These are phyloP conservation scores for Hemaris fuciformis DNA, from an alignment of 2,888 invertebrate species.

Conservation along the genomic window DNA sequence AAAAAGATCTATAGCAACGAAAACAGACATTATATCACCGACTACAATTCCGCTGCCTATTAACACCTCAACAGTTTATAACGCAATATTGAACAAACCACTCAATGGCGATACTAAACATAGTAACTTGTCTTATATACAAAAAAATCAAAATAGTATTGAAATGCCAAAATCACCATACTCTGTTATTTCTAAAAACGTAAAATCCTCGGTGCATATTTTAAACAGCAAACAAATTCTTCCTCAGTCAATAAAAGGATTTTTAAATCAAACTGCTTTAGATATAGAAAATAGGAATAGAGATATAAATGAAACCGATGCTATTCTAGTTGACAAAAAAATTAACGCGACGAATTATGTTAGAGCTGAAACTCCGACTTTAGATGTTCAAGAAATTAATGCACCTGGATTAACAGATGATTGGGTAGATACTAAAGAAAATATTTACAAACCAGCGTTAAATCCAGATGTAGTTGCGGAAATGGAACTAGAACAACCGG, in stretches of 20 bases:
- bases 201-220: slow-evolving; percentile 49
- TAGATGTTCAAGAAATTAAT: slow-evolving; percentile 54
- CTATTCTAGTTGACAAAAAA: slow-evolving; percentile 56
- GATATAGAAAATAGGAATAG: slow-evolving; percentile 54
- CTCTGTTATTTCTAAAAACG: slow-evolving; percentile 53
- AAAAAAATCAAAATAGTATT: slow-evolving; percentile 18
- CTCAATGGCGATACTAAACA: slow-evolving; percentile 7
- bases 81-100: slow-evolving; percentile 58
- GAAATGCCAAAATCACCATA: slow-evolving; percentile 43
- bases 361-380: slow-evolving; percentile 41
- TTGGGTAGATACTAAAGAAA: slow-evolving; percentile 60
- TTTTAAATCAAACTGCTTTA: slow-evolving; percentile 68
- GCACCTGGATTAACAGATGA: slow-evolving; percentile 60
- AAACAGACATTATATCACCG: slow-evolving; percentile 26
- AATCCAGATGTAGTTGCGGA: slow-evolving; percentile 65
- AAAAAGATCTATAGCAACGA: slow-evolving; percentile 50
- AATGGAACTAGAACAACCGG: slow-evolving; percentile 67
- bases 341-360: slow-evolving; percentile 56
- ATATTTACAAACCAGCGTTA: slow-evolving; percentile 46
- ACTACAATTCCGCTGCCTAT: slow-evolving; percentile 27
- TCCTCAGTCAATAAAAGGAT: slow-evolving; percentile 46
- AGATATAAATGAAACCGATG: slow-evolving; percentile 48
- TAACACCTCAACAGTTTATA: slow-evolving; percentile 44
- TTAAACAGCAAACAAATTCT: slow-evolving; percentile 36
- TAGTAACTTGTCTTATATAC: slow-evolving; percentile 16